Evolutionary conservation across 2,888 invertebrate genomes (phyloP).

Genomic region (Nymphalis urticae): DNA sequence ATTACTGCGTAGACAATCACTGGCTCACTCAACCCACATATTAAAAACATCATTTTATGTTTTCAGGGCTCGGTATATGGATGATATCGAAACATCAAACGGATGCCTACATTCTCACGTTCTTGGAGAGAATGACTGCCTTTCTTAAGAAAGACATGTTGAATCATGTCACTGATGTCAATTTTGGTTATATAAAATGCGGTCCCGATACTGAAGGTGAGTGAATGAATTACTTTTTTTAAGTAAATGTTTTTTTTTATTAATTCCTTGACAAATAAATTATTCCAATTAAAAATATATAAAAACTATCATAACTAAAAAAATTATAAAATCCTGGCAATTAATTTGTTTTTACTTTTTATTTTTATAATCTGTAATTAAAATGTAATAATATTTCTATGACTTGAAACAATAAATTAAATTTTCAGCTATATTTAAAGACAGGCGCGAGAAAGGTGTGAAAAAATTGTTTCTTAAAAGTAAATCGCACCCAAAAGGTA

Average conservation of each 20-base stretch:
- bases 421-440: no score
- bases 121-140: slow-evolving; percentile 76
- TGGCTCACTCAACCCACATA: neutral
- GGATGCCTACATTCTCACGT: slow-evolving; percentile 81
- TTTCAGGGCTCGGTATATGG: slow-evolving; percentile 81
- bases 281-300: no score
- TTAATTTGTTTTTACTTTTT: no score
- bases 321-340: no score
- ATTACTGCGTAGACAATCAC: no score
- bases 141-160: slow-evolving; percentile 69
- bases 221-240: neutral
- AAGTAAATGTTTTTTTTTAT: no score
- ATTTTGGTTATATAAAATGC: slow-evolving; percentile 82
- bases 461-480: slow-evolving; percentile 62
- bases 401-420: no score
- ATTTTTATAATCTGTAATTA: no score
- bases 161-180: slow-evolving; percentile 79
- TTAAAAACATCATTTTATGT: neutral
- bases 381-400: no score
- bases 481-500: slow-evolving; percentile 66
- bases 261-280: no score
- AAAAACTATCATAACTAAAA: no score
- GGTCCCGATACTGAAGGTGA: slow-evolving; percentile 47
- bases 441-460: slow-evolving; percentile 37
- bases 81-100: slow-evolving; percentile 80